These are phyloP conservation scores for Brachionus manjavacas DNA, from an alignment of 1,140 invertebrate genomes.

Conservation along the genomic window DNA sequence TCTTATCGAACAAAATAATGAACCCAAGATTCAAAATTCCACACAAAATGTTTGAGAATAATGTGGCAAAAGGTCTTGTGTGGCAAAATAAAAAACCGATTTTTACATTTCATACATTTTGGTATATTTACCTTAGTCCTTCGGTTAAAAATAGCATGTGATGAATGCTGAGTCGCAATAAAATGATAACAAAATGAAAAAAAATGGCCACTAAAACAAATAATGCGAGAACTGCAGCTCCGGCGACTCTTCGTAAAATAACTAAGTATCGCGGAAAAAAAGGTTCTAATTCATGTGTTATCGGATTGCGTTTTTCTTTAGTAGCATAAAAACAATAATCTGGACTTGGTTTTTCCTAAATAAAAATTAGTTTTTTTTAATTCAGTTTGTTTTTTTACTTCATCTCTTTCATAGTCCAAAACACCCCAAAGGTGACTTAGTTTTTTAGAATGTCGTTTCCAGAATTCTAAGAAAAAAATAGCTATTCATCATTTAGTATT, in stretches of 20 bases:
- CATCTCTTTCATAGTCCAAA: slow-evolving; percentile 70
- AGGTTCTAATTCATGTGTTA: slow-evolving; percentile 61
- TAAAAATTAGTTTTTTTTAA: background rate
- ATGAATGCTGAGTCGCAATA: background rate
- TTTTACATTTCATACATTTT: background rate
- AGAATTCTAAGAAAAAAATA: slow-evolving; percentile 88
- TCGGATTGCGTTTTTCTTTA: slow-evolving; percentile 53
- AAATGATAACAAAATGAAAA: slow-evolving; percentile 6
- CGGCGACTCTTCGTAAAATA: background rate
- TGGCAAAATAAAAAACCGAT: no score
- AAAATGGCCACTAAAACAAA: background rate
- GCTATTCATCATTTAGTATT: slow-evolving; percentile 61
- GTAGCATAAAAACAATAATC: slow-evolving; percentile 54
- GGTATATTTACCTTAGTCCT: background rate
- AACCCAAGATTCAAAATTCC: slow-evolving; percentile 32
- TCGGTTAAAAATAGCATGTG: slow-evolving; percentile 37
- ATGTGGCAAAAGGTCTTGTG: slow-evolving; percentile 24
- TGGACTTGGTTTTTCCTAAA: slow-evolving; percentile 49
- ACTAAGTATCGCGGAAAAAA: slow-evolving; percentile 58
- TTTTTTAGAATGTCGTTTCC: slow-evolving; percentile 85
- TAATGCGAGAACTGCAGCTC: background rate
- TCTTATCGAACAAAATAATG: slow-evolving; percentile 9
- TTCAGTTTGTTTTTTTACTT: slow-evolving; percentile 57
- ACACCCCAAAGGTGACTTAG: slow-evolving; percentile 89
- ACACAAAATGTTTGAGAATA: slow-evolving; percentile 20